Conservation (phyloP, 2,113 vertebrate species). For the Verasper variegatus region DNA sequence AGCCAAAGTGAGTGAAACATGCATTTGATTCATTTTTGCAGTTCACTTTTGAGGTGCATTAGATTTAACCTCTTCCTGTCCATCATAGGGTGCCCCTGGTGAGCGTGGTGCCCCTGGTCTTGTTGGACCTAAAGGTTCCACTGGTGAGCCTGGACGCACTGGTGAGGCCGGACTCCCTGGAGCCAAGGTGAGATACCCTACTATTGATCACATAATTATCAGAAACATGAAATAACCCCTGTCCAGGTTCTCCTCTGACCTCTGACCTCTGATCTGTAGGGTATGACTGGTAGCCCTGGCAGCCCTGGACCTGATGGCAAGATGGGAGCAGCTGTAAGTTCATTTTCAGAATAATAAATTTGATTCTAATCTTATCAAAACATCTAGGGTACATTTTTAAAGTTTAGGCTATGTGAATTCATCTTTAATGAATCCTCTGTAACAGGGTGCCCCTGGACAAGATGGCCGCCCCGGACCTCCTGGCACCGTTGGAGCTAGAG, state of each 20-base stretch:
- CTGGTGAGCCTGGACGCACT: conserved; percentile 93
- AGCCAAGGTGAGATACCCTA: conserved; percentile 87
- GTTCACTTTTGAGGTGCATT: neutral
- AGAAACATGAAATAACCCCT: neutral
- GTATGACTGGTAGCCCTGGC: conserved; percentile 98
- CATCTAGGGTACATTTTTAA: neutral
- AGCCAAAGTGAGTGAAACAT: conserved; percentile 85
- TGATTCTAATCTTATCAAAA: neutral
- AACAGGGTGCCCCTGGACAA: conserved; percentile 93
- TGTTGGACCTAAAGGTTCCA: conserved; percentile 90
- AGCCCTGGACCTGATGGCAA: conserved; percentile 97
- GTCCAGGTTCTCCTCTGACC: conserved; percentile 11
- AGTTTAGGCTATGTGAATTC: neutral
- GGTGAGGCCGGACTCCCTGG: conserved; percentile 95
- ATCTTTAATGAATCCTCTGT: conserved; percentile 9
- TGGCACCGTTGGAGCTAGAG: conserved; percentile 91
- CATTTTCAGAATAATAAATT: neutral
- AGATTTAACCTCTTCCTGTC: neutral
- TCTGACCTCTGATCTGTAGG: conserved; percentile 77
- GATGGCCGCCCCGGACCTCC: conserved; percentile 94
- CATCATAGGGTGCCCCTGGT: conserved; percentile 87
- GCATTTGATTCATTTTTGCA: neutral
- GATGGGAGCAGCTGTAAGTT: conserved; percentile 90
- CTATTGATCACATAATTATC: neutral
- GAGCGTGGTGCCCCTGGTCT: conserved; percentile 91